Conservation (phyloP, 2,888 invertebrate species). For the Cataglyphis altisquamis region DNA sequence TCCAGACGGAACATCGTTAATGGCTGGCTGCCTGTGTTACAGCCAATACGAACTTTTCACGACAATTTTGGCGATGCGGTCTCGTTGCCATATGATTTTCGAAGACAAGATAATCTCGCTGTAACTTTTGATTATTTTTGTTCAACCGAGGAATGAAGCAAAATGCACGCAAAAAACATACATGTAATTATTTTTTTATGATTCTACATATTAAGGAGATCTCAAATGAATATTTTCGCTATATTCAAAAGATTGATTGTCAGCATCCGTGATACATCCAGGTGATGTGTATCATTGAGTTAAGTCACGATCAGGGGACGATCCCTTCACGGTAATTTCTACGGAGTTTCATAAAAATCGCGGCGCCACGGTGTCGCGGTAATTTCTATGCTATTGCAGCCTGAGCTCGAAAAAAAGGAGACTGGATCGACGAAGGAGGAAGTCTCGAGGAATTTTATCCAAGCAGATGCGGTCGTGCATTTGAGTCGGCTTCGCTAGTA, state of each 20-base stretch:
- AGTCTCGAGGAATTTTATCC: slow-evolving; percentile 58
- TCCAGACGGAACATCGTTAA: slow-evolving; percentile 42
- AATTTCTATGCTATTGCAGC: slow-evolving; percentile 31
- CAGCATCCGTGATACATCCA: not conserved
- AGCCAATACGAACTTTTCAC: slow-evolving; percentile 11
- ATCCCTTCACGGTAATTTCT: slow-evolving; percentile 31
- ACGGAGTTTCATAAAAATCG: slow-evolving; percentile 25
- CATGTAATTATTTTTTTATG: not conserved
- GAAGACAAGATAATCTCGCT: slow-evolving; percentile 13
- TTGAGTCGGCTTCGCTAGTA: slow-evolving; percentile 44
- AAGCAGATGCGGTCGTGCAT: slow-evolving; percentile 63
- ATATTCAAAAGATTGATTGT: not conserved
- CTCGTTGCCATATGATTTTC: not conserved
- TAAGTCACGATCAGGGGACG: slow-evolving; percentile 5
- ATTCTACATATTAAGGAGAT: not conserved
- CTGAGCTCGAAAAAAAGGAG: slow-evolving; percentile 25
- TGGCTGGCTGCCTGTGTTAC: slow-evolving; percentile 34
- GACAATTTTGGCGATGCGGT: slow-evolving; percentile 49
- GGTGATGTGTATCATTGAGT: not conserved
- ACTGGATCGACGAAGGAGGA: slow-evolving; percentile 38
- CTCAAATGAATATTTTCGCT: not conserved
- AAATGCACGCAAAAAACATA: not conserved
- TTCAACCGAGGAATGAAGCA: not conserved
- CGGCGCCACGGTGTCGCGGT: slow-evolving; percentile 11
- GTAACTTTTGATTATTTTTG: slow-evolving; percentile 3